Evolutionary conservation across 1,140 invertebrate species (phyloP).

Genomic region (Neotoxoptera formosana): DNA sequence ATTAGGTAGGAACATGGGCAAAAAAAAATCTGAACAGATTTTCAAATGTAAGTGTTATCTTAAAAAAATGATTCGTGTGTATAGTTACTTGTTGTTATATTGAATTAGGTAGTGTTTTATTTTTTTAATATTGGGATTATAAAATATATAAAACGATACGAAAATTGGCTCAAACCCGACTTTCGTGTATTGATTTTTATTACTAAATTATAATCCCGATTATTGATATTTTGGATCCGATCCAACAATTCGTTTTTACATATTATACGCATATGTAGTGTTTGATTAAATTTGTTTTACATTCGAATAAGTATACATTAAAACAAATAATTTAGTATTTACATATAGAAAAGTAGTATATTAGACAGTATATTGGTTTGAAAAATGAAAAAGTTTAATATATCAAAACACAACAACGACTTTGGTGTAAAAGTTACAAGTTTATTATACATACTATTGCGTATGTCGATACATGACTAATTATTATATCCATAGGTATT

Average conservation of each 20-base stretch:
- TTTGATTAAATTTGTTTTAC: conserved; percentile 1
- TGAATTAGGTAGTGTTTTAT: neutral
- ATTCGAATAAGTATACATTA: conserved; percentile 12
- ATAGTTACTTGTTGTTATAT: neutral
- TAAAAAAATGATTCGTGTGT: neutral
- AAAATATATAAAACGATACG: neutral
- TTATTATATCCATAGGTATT: neutral
- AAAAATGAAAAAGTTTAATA: neutral
- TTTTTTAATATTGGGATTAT: neutral
- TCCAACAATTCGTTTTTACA: conserved; percentile 8
- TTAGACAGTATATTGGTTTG: neutral
- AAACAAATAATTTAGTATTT: conserved; percentile 1
- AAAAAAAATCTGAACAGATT: neutral
- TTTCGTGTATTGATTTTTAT: conserved; percentile 6
- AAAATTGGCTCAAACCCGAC: conserved; percentile 17
- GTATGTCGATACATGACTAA: neutral
- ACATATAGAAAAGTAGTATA: neutral
- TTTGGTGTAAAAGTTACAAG: neutral
- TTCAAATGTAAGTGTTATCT: neutral
- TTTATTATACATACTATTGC: neutral
- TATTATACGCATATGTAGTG: neutral
- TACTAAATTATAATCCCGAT: conserved; percentile 1
- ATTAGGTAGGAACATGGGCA: neutral
- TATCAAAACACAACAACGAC: neutral
- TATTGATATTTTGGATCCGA: neutral